phyloP scores from a whole-genome alignment of 2,888 invertebrate genomes.

The Schizotus pectinicornis region DNA sequence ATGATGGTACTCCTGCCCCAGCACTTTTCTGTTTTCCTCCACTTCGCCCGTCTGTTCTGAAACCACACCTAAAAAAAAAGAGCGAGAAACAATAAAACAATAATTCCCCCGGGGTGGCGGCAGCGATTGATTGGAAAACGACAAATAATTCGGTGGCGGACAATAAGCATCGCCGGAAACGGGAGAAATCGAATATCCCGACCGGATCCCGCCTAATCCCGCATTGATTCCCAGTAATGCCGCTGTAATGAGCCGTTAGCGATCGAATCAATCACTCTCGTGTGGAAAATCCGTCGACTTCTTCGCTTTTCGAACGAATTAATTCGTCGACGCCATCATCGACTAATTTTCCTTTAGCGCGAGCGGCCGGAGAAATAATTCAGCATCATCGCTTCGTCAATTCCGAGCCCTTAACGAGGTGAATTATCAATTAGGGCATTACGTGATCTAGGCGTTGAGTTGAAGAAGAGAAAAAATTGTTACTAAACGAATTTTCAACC shows the following conservation, averaged over 20 bases:
- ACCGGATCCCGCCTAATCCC: slow-evolving; percentile 25
- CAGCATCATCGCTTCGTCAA: background rate
- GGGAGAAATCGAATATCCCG: slow-evolving; percentile 23
- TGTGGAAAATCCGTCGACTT: slow-evolving; percentile 11
- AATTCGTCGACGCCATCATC: slow-evolving; percentile 14
- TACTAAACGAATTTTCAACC: slow-evolving; percentile 23
- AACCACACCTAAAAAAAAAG: slow-evolving; percentile 90
- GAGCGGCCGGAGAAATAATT: slow-evolving; percentile 1
- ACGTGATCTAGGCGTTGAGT: background rate
- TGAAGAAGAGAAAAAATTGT: slow-evolving; percentile 5
- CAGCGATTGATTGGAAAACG: background rate
- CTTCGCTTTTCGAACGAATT: slow-evolving; percentile 21
- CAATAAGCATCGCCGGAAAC: slow-evolving; percentile 16
- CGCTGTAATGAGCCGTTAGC: slow-evolving; percentile 36
- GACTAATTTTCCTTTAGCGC: slow-evolving; percentile 10
- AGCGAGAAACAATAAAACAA: slow-evolving; percentile 4
- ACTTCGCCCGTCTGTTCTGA: slow-evolving; percentile 97
- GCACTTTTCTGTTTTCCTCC: slow-evolving; percentile 99
- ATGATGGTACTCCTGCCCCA: slow-evolving; percentile 99
- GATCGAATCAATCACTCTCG: slow-evolving; percentile 32
- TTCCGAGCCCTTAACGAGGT: slow-evolving; percentile 3
- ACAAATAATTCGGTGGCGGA: slow-evolving; percentile 14
- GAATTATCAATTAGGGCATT: slow-evolving; percentile 17
- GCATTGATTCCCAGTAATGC: slow-evolving; percentile 17
- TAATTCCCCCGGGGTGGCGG: background rate